These are phyloP conservation scores for Tyrannus savana DNA, from an alignment of 2,113 vertebrate species.

Conservation along the genomic window DNA sequence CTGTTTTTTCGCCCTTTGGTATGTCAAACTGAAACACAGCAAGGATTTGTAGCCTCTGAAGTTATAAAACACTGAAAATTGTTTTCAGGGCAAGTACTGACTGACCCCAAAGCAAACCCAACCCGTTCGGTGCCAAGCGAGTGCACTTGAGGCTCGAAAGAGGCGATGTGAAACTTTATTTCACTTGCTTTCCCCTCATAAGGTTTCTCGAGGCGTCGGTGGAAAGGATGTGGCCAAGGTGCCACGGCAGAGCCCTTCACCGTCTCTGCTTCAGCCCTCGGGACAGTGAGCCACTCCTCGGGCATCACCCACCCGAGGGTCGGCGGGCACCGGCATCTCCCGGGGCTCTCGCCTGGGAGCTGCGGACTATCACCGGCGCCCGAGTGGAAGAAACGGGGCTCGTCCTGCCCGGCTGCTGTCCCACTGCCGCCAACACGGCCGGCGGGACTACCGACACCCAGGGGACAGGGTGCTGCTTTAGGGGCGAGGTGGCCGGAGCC, in stretches of 20 bases:
- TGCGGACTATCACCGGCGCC: neutral
- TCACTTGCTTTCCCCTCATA: neutral
- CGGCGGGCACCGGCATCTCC: neutral
- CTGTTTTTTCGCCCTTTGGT: neutral
- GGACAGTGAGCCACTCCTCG: neutral
- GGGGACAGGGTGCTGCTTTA: too few species aligned
- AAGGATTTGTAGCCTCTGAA: neutral
- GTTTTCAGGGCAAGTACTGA: neutral
- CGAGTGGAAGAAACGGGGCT: neutral
- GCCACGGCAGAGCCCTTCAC: neutral
- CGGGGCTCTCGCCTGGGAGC: neutral
- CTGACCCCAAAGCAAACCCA: neutral
- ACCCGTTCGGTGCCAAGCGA: neutral
- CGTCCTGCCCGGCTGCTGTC: neutral
- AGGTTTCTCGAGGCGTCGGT: neutral
- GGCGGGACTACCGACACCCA: neutral
- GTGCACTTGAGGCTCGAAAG: neutral
- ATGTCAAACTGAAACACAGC: constrained; percentile 19
- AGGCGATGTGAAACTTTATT: neutral
- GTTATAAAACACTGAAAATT: neutral
- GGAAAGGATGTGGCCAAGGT: neutral
- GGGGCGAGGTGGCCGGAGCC: neutral
- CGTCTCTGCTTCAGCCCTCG: neutral
- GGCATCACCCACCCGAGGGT: neutral
- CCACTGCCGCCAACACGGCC: neutral